Conservation (phyloP, 2,113 vertebrate genomes). For the Erinaceus europaeus region DNA sequence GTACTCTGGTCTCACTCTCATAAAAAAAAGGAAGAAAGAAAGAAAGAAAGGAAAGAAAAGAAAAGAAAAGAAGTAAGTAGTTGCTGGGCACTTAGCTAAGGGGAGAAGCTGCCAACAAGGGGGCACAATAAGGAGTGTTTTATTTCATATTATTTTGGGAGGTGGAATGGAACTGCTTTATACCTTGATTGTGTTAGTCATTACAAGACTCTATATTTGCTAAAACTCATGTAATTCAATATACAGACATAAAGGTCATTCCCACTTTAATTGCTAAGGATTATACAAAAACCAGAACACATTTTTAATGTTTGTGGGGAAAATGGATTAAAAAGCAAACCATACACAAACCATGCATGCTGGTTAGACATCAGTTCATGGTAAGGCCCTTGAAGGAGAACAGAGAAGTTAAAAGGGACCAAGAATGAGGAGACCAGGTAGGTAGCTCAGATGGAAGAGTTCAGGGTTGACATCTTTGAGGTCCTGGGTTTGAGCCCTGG, state of each 20-base stretch:
- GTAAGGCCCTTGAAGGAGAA: neutral
- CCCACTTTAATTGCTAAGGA: neutral
- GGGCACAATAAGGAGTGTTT: neutral
- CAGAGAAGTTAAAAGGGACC: no score
- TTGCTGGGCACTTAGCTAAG: neutral
- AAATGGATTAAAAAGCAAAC: neutral
- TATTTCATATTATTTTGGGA: no score
- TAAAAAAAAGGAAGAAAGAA: no score
- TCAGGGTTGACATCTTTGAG: no score
- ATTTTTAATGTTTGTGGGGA: neutral
- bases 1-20: no score
- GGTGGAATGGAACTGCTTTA: neutral
- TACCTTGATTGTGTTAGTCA: neutral
- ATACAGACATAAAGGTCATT: neutral
- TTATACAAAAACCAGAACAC: neutral
- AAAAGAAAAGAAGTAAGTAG: neutral
- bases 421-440: accelerated
- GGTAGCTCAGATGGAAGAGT: no score
- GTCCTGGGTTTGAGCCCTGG: no score
- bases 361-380: neutral
- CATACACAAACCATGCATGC: neutral
- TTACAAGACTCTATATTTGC: neutral
- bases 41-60: no score
- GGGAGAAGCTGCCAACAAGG: neutral
- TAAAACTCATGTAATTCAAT: neutral